Evolutionary conservation across 2,888 invertebrate species (phyloP).

Genomic region (Tethea ocularis): DNA sequence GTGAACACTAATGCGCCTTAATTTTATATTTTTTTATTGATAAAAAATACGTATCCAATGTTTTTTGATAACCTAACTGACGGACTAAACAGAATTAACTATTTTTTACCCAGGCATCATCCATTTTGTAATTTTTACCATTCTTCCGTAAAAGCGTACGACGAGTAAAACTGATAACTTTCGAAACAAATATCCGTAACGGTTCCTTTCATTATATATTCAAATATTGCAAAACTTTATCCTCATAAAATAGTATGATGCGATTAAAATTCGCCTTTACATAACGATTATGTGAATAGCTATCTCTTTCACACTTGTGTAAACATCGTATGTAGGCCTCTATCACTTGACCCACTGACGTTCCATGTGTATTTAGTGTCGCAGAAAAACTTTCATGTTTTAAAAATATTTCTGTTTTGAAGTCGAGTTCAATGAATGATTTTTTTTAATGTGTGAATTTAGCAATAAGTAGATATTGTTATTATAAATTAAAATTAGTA

Average conservation of each 20-base stretch:
- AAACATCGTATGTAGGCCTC: conserved; percentile 21
- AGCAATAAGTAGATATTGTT: no score
- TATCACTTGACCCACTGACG: conserved; percentile 34
- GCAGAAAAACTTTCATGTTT: conserved; percentile 34
- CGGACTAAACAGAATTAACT: no score
- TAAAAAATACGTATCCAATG: no score
- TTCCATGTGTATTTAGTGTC: conserved; percentile 12
- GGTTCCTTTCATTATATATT: conserved; percentile 4
- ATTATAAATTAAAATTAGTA: neutral
- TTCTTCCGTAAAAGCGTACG: neutral
- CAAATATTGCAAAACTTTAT: conserved; percentile 11
- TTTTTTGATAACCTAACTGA: no score
- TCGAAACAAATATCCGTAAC: conserved; percentile 9
- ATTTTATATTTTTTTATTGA: no score
- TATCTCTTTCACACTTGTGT: conserved; percentile 23
- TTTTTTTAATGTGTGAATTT: no score
- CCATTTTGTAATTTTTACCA: no score
- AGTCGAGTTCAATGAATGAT: no score
- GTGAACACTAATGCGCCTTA: no score
- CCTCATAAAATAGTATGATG: conserved; percentile 25
- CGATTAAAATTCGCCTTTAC: conserved; percentile 36
- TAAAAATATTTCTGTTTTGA: neutral
- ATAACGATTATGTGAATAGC: conserved; percentile 29
- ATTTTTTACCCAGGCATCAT: no score
- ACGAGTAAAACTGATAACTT: neutral